Conservation (phyloP, 2,797 vertebrate species). For the Petrocephalus schoutedeni region DNA sequence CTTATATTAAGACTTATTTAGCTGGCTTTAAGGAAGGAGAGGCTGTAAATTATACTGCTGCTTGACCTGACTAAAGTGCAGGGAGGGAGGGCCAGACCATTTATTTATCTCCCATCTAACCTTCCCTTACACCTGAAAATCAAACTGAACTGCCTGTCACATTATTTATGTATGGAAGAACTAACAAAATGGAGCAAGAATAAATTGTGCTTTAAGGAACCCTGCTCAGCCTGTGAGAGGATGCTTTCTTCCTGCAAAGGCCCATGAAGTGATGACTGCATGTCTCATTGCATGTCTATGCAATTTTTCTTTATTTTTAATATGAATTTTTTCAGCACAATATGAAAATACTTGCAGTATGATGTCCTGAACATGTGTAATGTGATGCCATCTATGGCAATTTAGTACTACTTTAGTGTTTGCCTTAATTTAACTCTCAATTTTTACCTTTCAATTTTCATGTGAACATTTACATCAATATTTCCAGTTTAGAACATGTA, state of each 20-base stretch:
- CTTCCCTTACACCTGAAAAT: background rate
- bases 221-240: background rate
- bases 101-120: conserved; percentile 6
- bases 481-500: background rate
- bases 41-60: conserved; percentile 32
- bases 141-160: background rate
- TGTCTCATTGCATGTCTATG: background rate
- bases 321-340: background rate
- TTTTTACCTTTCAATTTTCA: background rate
- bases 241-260: background rate
- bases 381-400: background rate
- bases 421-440: background rate
- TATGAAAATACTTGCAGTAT: background rate
- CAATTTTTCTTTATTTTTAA: background rate
- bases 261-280: background rate
- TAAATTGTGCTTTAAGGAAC: background rate
- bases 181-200: background rate
- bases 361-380: background rate
- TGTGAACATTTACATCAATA: background rate
- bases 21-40: conserved; percentile 37
- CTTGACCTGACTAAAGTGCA: conserved; percentile 35
- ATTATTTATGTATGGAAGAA: background rate
- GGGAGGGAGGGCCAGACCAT: conserved; percentile 30
- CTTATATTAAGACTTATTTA: conserved; percentile 37
- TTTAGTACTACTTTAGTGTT: background rate